A percentile compares a stretch with the other conserved stretches of the same genome.
These are phyloP conservation scores for Tylochromis polylepis DNA, from an alignment of 2,113 vertebrate species.

Conservation along the genomic window DNA sequence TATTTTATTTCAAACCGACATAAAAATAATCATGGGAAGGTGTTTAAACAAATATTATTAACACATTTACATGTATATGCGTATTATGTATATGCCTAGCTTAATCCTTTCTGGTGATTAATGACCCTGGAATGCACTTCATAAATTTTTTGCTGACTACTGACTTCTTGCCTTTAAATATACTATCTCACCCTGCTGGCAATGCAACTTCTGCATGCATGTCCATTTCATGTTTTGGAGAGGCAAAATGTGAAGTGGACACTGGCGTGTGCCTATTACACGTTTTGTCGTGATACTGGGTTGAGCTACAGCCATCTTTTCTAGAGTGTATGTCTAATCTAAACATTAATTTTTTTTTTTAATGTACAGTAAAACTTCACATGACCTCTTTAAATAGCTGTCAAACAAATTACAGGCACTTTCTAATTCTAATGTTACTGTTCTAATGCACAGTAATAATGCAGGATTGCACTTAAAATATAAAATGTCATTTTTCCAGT, in stretches of 20 bases:
- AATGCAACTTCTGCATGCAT: background rate
- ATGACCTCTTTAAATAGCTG: background rate
- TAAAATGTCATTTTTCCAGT: background rate
- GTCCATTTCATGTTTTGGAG: background rate
- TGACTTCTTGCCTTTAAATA: background rate
- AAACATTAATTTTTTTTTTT: background rate
- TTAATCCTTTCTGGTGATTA: background rate
- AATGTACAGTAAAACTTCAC: background rate
- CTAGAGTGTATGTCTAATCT: background rate
- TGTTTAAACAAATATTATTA: background rate
- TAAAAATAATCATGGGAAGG: too few relatives aligned
- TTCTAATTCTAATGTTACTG: background rate
- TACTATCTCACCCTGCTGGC: background rate
- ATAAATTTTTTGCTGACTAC: background rate
- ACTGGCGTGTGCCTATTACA: fast-evolving
- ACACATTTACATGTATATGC: background rate
- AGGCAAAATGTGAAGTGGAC: background rate
- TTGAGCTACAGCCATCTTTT: background rate
- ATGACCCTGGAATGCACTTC: background rate
- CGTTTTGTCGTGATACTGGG: fast-evolving
- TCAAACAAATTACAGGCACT: background rate
- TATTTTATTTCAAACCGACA: background rate
- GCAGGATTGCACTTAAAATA: background rate
- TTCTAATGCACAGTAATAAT: background rate
- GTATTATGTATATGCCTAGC: background rate